These are phyloP conservation scores for Chrysopa pallens DNA, from an alignment of 1,140 invertebrate species.

Conservation along the genomic window DNA sequence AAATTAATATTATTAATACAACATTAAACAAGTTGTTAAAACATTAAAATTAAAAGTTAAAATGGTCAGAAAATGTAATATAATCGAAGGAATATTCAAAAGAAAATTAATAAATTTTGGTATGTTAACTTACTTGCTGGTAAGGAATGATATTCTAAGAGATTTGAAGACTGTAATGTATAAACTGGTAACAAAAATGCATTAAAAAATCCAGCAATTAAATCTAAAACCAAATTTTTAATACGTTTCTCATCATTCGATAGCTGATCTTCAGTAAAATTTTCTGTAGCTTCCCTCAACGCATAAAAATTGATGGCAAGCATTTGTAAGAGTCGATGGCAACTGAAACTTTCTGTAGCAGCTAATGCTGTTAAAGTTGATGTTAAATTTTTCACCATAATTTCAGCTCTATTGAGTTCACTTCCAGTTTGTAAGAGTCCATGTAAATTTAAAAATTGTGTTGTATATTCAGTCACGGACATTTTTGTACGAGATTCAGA, in stretches of 20 bases:
- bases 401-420: constrained; percentile 35
- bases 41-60: too few species aligned
- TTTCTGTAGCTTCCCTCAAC: constrained; percentile 29
- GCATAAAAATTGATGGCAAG: constrained; percentile 56
- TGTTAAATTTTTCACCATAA: constrained; percentile 39
- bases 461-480: constrained; percentile 46
- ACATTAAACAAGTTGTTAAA: too few species aligned
- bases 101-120: too few species aligned
- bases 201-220: constrained; percentile 47
- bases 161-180: constrained; percentile 32
- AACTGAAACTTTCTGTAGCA: constrained; percentile 56
- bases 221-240: constrained; percentile 36
- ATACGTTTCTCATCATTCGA: constrained; percentile 32
- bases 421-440: constrained; percentile 37
- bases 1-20: too few species aligned
- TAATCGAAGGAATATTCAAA: too few species aligned
- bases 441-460: constrained; percentile 47
- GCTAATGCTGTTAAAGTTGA: constrained; percentile 52
- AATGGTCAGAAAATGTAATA: too few species aligned
- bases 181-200: constrained; percentile 53
- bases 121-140: constrained; percentile 35
- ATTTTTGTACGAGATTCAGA: constrained; percentile 35
- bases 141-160: constrained; percentile 48
- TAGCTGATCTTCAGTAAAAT: constrained; percentile 26
- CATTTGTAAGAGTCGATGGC: constrained; percentile 57